These are phyloP conservation scores for Lepidothrix coronata DNA, from an alignment of 2,113 vertebrate genomes.

Conservation along the genomic window DNA sequence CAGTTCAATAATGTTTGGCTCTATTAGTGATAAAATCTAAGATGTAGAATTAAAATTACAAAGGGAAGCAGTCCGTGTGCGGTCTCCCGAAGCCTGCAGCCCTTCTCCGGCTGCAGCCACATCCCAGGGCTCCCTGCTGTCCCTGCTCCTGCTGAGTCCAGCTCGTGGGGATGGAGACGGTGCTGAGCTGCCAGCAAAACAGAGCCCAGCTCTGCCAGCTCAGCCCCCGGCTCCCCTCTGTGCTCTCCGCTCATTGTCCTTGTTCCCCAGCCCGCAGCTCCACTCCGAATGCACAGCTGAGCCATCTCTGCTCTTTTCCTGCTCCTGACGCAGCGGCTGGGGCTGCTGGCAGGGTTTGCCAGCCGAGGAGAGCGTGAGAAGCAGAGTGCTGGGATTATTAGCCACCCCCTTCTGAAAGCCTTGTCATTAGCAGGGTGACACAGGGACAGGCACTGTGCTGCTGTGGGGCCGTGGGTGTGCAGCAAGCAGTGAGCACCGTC, in stretches of 20 bases:
- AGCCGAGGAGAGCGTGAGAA: background rate
- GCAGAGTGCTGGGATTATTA: background rate
- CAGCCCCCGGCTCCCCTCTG: background rate
- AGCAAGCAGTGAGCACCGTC: rapidly evolving
- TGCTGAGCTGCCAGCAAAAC: background rate
- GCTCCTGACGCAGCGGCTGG: background rate
- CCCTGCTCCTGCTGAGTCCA: background rate
- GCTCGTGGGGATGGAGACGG: background rate
- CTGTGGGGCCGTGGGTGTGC: background rate
- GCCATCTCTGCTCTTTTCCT: background rate
- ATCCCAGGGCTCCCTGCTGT: rapidly evolving
- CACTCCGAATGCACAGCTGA: background rate
- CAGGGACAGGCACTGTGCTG: background rate
- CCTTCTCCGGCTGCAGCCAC: background rate
- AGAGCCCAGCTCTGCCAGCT: background rate
- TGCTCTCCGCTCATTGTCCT: background rate
- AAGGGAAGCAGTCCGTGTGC: rapidly evolving
- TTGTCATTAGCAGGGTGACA: background rate
- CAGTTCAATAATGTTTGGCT: background rate
- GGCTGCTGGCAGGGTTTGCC: background rate
- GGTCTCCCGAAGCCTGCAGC: background rate
- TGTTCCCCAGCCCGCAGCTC: background rate
- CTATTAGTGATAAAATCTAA: background rate
- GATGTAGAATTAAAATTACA: background rate
- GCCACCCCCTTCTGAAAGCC: background rate